These are phyloP conservation scores for Parus major DNA, from an alignment of 2,113 vertebrate species.

Conservation along the genomic window DNA sequence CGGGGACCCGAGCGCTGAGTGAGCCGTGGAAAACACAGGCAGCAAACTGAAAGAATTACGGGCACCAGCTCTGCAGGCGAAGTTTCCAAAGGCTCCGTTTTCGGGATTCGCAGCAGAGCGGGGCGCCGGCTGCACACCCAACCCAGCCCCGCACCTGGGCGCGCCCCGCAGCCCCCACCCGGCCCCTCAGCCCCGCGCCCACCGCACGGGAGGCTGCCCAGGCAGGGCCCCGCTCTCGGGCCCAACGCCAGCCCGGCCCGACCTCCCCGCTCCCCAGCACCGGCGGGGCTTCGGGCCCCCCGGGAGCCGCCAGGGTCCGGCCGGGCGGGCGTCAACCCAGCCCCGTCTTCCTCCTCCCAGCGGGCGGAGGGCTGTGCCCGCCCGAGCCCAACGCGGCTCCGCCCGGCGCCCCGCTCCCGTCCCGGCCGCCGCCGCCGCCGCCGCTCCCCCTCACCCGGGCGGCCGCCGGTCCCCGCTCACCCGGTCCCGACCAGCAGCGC, in stretches of 20 bases:
- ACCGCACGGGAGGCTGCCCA: rapidly evolving
- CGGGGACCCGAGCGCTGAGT: rapidly evolving
- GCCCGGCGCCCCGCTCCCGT: background rate
- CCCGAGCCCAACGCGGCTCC: background rate
- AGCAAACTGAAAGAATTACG: rapidly evolving
- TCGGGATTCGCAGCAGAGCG: background rate
- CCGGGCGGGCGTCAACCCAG: background rate
- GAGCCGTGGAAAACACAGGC: rapidly evolving
- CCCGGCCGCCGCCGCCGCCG: background rate
- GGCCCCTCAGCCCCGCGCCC: background rate
- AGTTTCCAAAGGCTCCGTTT: background rate
- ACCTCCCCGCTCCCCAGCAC: background rate
- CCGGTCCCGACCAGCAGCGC: background rate
- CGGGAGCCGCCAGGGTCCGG: background rate
- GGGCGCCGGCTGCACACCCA: background rate
- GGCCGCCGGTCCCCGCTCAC: background rate
- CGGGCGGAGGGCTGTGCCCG: background rate
- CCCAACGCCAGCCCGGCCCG: background rate
- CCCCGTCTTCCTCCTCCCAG: background rate
- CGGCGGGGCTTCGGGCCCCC: background rate
- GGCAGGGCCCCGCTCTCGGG: background rate
- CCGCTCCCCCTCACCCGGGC: background rate
- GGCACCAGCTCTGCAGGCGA: background rate
- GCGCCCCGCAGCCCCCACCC: background rate
- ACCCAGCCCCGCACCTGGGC: background rate